Conservation (phyloP, 2,797 vertebrate species). For the Gadopsis marmoratus region DNA sequence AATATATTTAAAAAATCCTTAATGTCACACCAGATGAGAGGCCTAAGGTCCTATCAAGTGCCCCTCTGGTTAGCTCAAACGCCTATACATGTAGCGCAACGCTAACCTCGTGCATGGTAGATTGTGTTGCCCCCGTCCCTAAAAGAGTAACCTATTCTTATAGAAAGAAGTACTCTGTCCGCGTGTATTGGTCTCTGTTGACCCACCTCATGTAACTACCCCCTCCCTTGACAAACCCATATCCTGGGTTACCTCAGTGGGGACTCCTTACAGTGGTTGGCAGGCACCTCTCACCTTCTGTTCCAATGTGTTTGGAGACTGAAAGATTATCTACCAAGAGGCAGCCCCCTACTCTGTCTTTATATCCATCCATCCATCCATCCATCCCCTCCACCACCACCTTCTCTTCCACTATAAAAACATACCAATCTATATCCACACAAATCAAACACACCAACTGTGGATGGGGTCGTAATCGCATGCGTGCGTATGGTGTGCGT, state of each 20-base stretch:
- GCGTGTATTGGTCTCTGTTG: constrained; percentile 6
- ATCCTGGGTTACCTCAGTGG: constrained; percentile 52
- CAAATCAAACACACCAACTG: constrained; percentile 53
- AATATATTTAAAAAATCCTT: not conserved
- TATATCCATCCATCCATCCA: constrained; percentile 27
- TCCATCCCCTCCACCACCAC: not conserved
- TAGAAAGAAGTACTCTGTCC: not conserved
- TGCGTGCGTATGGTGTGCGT: not conserved
- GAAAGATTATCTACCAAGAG: constrained; percentile 61
- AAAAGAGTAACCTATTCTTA: not conserved
- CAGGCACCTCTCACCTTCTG: constrained; percentile 66
- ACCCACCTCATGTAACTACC: constrained; percentile 20
- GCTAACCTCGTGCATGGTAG: not conserved
- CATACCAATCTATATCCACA: constrained; percentile 62
- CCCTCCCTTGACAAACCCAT: constrained; percentile 30
- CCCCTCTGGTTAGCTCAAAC: not conserved
- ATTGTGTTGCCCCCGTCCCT: not conserved
- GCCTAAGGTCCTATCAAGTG: not conserved
- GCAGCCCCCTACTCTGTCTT: constrained; percentile 6
- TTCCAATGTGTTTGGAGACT: constrained; percentile 57
- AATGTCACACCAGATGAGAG: not conserved
- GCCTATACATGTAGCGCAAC: not conserved
- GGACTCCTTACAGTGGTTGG: constrained; percentile 65
- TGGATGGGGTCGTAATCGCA: not conserved
- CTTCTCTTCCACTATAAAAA: constrained; percentile 55